Evolutionary conservation across 2,113 vertebrate genomes (phyloP).

Genomic region (Otis tarda): DNA sequence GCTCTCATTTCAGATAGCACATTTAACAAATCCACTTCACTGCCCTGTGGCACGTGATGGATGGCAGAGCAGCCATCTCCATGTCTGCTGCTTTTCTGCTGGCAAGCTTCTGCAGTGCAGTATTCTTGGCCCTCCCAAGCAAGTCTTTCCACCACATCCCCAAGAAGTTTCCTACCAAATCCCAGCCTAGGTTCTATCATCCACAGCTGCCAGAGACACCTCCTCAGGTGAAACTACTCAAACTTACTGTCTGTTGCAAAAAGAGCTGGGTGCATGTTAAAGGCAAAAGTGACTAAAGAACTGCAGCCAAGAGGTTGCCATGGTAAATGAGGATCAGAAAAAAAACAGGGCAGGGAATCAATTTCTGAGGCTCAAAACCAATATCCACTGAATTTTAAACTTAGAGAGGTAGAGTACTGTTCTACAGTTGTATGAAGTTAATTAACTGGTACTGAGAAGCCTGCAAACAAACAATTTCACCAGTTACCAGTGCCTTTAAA

Average conservation of each 20-base stretch:
- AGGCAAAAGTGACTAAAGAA: background rate
- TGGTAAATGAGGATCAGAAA: background rate
- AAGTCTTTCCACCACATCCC: background rate
- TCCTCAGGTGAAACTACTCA: background rate
- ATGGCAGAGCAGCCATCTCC: background rate
- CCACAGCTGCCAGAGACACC: background rate
- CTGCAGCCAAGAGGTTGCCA: background rate
- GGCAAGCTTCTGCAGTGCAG: background rate
- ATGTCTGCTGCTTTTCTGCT: background rate
- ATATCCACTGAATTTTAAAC: background rate
- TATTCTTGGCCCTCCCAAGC: background rate
- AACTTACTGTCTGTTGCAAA: background rate
- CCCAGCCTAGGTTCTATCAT: background rate
- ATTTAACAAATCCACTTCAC: background rate
- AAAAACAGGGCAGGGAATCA: rapidly evolving
- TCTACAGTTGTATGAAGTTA: background rate
- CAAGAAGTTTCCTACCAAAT: background rate
- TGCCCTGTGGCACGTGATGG: rapidly evolving
- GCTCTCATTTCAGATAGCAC: background rate
- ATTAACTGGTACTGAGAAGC: background rate
- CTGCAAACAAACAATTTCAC: background rate
- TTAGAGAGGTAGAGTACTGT: background rate
- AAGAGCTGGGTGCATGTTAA: background rate
- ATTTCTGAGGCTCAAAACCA: background rate
- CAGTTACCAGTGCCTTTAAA: background rate